Base-by-base conservation (phyloP, 2,113 vertebrate species). In the Castor canadensis region DNA sequence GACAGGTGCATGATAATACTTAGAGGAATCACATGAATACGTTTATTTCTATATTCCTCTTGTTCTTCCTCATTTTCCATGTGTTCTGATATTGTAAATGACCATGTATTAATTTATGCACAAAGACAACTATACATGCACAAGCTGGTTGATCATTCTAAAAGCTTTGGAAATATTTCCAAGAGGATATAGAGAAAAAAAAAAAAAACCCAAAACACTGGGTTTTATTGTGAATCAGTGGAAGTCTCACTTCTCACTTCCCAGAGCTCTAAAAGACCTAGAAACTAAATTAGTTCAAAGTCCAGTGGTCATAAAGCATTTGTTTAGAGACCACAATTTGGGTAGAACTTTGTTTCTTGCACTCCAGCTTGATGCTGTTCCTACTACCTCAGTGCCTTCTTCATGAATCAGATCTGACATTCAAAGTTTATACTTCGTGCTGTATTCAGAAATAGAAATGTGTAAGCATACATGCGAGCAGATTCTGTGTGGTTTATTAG, bases 201-300 rank as follows among this genome's bases (percentile, higher is more conserved):
- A n/a, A n/a, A n/a, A n/a, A n/a, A n/a, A n/a, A n/a, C n/a, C n/a
- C n/a, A n/a, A 60, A 60, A 60, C 58, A 26, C 24, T 60, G 15
- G 43, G 10, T 66, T 88, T 93, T 91, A 49, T 60, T 95, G 32
- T 71, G 12, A 76, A 15, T 89, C 38, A 67, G 62, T 72, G 73
- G 62, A 52, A 96, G n/a, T 8, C n/a, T 83, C 4, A 22, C 56
- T 88, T 96, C 49, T 83, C 4, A 22, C 56, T 88, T 96, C 49
- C 80, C n/a, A 75, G 30, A 40, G 54, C 10, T n/a, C 28, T 45
- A 45, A 82, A 82, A 67, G 22, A 75, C 15, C 47, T 91, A 56
- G 32, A 85, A 76, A 80, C 22, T 38, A n/a, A 56, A 45, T 87
- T 43, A 81, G 19, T 72, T 77, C 3, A 45, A 35, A 67, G 35